phyloP scores from a whole-genome alignment of 2,888 invertebrate species.

The Ectropis crepuscularia region DNA sequence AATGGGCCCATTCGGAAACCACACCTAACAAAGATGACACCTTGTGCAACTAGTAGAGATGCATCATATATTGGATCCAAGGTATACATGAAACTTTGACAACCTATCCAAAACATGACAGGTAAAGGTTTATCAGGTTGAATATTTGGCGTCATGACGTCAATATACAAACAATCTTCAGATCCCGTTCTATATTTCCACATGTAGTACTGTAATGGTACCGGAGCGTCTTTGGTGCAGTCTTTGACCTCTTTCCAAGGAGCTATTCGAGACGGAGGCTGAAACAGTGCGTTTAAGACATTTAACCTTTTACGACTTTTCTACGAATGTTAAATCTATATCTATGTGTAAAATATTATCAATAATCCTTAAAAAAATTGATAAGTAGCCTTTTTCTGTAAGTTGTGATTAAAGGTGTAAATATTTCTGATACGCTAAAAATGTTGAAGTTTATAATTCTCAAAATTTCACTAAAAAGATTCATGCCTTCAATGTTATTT shows the following conservation, averaged over 20 bases:
- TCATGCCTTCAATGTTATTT: too few species aligned
- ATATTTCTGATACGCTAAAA: too few species aligned
- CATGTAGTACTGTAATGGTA: conserved; percentile 41
- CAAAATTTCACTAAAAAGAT: too few species aligned
- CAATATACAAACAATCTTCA: conserved; percentile 78
- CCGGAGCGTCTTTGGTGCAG: conserved; percentile 63
- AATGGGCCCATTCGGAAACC: conserved; percentile 76
- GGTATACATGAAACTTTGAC: conserved; percentile 59
- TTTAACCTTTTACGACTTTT: too few species aligned
- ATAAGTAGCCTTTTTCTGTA: too few species aligned
- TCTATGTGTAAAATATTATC: too few species aligned
- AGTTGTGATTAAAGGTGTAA: too few species aligned
- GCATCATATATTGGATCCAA: conserved; percentile 67
- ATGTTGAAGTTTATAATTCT: too few species aligned
- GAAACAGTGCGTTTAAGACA: conserved; percentile 40
- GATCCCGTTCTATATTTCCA: conserved; percentile 53
- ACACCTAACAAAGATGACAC: conserved; percentile 72
- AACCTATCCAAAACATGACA: conserved; percentile 82
- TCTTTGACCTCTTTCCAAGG: conserved; percentile 63
- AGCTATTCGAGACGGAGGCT: conserved; percentile 66
- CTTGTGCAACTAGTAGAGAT: conserved; percentile 61
- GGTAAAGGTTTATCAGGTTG: conserved; percentile 66
- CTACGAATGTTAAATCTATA: too few species aligned
- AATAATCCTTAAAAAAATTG: too few species aligned
- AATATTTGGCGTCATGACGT: conserved; percentile 64